These are phyloP conservation scores for Scortum barcoo DNA, from an alignment of 2,113 vertebrate genomes.

Conservation along the genomic window DNA sequence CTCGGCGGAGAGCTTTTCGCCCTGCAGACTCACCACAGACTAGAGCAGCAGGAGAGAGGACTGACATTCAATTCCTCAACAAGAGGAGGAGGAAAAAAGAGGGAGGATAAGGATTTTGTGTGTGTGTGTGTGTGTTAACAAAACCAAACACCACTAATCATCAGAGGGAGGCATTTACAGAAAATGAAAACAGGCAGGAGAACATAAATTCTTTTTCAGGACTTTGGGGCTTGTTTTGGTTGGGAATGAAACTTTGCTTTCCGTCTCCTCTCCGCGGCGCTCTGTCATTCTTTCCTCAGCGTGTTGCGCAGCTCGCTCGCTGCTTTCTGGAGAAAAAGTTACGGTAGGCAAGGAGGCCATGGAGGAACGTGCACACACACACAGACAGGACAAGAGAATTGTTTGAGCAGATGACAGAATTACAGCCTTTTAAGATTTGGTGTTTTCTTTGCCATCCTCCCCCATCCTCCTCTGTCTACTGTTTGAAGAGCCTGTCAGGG, in stretches of 20 bases:
- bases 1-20: constrained; percentile 3
- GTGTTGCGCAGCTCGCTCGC: constrained; percentile 27
- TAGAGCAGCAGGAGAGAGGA: constrained; percentile 56
- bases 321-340: constrained; percentile 48
- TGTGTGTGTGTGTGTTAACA: constrained; percentile 45
- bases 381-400: constrained; percentile 12
- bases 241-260: constrained; percentile 33
- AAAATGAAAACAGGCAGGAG: constrained; percentile 61
- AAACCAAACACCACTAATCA: constrained; percentile 64
- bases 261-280: constrained; percentile 21
- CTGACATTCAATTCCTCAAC: constrained; percentile 66
- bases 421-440: constrained; percentile 46
- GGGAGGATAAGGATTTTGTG: constrained; percentile 40
- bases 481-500: constrained; percentile 32
- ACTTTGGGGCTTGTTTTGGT: constrained; percentile 36
- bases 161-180: constrained; percentile 52
- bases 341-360: constrained; percentile 1
- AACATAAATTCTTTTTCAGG: constrained; percentile 42
- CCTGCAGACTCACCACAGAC: constrained; percentile 50
- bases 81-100: constrained; percentile 27
- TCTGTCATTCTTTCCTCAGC: constrained; percentile 45
- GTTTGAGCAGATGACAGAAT: constrained; percentile 68
- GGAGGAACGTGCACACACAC: constrained; percentile 3
- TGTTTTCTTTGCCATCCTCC: constrained; percentile 54
- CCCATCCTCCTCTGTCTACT: neutral